These are phyloP conservation scores for Trachemys scripta DNA, from an alignment of 2,113 vertebrate species.

Conservation along the genomic window DNA sequence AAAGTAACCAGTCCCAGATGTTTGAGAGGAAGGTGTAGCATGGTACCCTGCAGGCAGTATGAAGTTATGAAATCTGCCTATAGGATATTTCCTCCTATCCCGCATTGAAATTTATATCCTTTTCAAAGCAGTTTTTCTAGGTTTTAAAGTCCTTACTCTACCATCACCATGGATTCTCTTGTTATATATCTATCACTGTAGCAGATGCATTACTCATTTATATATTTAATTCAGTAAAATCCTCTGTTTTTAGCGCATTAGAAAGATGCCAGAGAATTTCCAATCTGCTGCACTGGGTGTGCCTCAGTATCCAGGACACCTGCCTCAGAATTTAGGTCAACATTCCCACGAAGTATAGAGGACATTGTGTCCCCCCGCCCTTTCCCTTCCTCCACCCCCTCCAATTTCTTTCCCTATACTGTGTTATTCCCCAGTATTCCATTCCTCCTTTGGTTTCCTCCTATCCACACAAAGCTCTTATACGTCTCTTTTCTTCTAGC, in stretches of 20 bases:
- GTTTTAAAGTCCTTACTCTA: neutral
- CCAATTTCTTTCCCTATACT: neutral
- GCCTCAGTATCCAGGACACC: neutral
- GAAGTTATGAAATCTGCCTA: neutral
- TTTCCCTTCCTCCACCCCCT: neutral
- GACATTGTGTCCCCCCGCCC: neutral
- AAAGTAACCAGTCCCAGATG: neutral
- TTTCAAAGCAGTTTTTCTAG: neutral
- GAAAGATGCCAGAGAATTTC: neutral
- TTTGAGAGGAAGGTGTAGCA: neutral
- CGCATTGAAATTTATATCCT: neutral
- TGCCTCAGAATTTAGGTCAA: neutral
- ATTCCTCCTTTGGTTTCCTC: neutral
- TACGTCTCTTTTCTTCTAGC: neutral
- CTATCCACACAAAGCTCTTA: neutral
- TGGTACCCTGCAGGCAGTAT: conserved; percentile 25
- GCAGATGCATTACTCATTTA: neutral
- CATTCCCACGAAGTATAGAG: neutral
- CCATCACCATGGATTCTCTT: neutral
- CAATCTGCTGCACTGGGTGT: neutral
- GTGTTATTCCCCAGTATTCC: neutral
- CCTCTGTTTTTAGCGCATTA: neutral
- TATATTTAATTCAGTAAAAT: neutral
- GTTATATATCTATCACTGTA: neutral
- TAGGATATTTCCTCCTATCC: neutral